Conservation (phyloP, 2,888 invertebrate species). For the Maniola hyperantus region DNA sequence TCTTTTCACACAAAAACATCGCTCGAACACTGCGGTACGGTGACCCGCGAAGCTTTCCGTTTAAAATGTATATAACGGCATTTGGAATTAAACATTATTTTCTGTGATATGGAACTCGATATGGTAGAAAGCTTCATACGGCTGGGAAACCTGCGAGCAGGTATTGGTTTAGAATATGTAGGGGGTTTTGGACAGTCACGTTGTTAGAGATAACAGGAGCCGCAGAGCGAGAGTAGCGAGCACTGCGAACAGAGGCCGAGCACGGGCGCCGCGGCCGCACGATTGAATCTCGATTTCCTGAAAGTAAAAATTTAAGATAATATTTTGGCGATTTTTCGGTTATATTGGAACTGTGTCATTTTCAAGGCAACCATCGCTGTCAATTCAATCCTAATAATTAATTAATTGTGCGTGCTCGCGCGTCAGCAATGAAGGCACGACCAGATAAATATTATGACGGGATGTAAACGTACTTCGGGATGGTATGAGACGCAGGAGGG, state of each 20-base stretch:
- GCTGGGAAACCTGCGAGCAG: slow-evolving; percentile 39
- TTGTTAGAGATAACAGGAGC: slow-evolving; percentile 49
- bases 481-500: slow-evolving; percentile 94
- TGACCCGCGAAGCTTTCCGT: slow-evolving; percentile 52
- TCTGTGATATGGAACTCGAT: slow-evolving; percentile 43
- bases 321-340: too few species aligned
- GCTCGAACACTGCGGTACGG: slow-evolving; percentile 53
- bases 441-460: too few species aligned
- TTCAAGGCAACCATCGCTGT: too few species aligned
- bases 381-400: too few species aligned
- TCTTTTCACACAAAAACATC: slow-evolving; percentile 52
- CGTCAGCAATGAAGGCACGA: too few species aligned
- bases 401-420: too few species aligned
- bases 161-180: slow-evolving; percentile 41
- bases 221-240: slow-evolving; percentile 53
- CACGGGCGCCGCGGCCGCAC: slow-evolving; percentile 78
- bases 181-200: slow-evolving; percentile 63
- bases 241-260: slow-evolving; percentile 52
- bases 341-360: too few species aligned
- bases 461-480: slow-evolving; percentile 85
- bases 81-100: slow-evolving; percentile 35
- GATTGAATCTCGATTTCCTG: slow-evolving; percentile 87
- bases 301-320: slow-evolving; percentile 12
- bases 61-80: slow-evolving; percentile 28
- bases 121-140: slow-evolving; percentile 43